Evolutionary conservation across 1,140 invertebrate species (phyloP), one percentile per base, ranked within the genome.

Genomic region (Triops longicaudatus): DNA sequence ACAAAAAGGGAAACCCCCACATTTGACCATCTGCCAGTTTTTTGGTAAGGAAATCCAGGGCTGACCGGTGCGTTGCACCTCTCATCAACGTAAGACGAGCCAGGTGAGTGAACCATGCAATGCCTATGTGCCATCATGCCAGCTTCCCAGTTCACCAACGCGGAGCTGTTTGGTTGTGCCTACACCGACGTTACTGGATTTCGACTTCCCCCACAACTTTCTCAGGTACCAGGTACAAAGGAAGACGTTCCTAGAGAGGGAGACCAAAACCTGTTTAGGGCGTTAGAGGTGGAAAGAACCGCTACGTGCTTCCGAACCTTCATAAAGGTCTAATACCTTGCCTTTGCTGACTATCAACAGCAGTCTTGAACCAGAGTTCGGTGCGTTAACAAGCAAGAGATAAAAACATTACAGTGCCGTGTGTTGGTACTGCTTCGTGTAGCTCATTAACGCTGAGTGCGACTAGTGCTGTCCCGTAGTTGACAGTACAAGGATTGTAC

Each of bases 51-150:
- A 63, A 63, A 4, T 17, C 14, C 14, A 17, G 11, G 50, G 50
- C 50, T 63, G 50, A 22, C 50, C 50, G 50, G 50, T 12, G 50
- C 50, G 22, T 63, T 63, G 50, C 50, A 63, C 50, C 50, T 63
- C 22, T 63, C 17, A 63, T 63, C 50, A 63, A 63, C 50, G 50
- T 63, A 63, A 63, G 2, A 63, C 4, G 10, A 1, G 2, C 50
- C 50, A 63, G 50, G 50, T 63, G 50, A 63, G 50, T 63, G 50
- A 63, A 63, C 50, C 50, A 63, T 63, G 50, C 50, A 63, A 63
- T 63, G 50, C 22, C 50, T 9, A 63, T 22, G 17, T n/a, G 22
- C 50, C 1, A n/a, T 22, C 50, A 63, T 14, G 7, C 17, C 50
- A 63, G 50, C 50, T 22, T 63, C 50, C 17, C n/a, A 17, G 17